Percentiles rank a stretch among this genome's conserved stretches.
Evolutionary conservation across 2,888 invertebrate species (phyloP).

Genomic region (Cosmia pyralina): DNA sequence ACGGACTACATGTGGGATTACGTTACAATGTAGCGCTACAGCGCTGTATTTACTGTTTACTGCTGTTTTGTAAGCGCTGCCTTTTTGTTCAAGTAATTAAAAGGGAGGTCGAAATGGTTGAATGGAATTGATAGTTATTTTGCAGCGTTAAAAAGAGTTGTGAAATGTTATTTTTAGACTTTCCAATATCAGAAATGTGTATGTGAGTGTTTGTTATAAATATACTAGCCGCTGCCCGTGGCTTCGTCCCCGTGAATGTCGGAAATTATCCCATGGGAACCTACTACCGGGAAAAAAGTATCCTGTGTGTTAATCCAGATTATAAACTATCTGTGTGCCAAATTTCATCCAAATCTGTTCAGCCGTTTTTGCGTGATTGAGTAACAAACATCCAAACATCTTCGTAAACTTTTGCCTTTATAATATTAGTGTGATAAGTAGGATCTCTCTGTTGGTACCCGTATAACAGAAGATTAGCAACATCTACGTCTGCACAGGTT

Average conservation of each 20-base stretch:
- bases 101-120: slow-evolving; percentile 18
- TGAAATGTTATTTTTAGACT: not conserved
- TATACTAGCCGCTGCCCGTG: too few relatives aligned
- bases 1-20: slow-evolving; percentile 40
- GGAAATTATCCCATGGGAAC: too few relatives aligned
- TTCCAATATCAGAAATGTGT: not conserved
- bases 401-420: too few relatives aligned
- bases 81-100: slow-evolving; percentile 56
- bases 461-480: not conserved
- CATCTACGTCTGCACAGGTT: not conserved
- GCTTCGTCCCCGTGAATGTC: too few relatives aligned
- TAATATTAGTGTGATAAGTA: too few relatives aligned
- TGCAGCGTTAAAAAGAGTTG: not conserved
- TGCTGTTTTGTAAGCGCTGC: slow-evolving; percentile 47
- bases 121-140: slow-evolving; percentile 24
- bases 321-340: too few relatives aligned
- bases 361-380: too few relatives aligned
- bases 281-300: too few relatives aligned
- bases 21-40: slow-evolving; percentile 53
- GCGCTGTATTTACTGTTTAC: slow-evolving; percentile 25
- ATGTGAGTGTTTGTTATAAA: not conserved
- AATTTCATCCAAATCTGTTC: too few relatives aligned
- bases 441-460: not conserved
- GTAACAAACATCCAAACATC: too few relatives aligned
- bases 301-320: too few relatives aligned